Percentiles rank a stretch among this genome's conserved stretches.
Evolutionary conservation across 2,797 vertebrate species (phyloP).

Genomic region (Liparis tanakae): DNA sequence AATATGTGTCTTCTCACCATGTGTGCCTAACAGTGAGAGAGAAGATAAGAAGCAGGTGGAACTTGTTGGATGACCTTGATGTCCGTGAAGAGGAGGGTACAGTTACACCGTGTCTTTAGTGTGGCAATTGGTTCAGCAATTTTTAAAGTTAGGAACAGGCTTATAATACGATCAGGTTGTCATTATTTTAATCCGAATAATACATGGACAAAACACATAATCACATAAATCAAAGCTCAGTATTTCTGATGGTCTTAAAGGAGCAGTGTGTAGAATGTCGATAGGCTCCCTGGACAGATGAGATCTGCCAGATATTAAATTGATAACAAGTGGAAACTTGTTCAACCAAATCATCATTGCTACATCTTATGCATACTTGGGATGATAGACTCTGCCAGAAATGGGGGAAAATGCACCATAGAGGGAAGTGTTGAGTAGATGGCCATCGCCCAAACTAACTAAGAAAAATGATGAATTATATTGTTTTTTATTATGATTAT

Average conservation of each 20-base stretch:
- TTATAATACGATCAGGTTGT: not conserved
- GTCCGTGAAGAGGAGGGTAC: constrained; percentile 39
- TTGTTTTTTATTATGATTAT: not conserved
- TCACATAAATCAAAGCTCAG: not conserved
- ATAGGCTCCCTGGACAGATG: not conserved
- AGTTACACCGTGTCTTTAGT: not conserved
- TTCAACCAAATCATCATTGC: not conserved
- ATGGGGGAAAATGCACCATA: not conserved
- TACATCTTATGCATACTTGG: not conserved
- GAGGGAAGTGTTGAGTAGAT: not conserved
- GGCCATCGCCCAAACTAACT: no score
- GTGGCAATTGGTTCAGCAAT: not conserved
- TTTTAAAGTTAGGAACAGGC: not conserved
- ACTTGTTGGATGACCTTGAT: constrained; percentile 43
- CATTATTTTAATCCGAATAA: not conserved
- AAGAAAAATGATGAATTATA: not conserved
- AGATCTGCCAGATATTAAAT: not conserved
- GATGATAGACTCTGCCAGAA: not conserved
- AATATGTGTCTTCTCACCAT: constrained; percentile 61
- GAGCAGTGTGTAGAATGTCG: not conserved
- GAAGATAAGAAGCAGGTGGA: constrained; percentile 35
- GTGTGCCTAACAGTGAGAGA: constrained; percentile 30
- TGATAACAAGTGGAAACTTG: not conserved
- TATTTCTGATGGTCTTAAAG: not conserved
- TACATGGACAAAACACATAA: not conserved